Evolutionary conservation across 2,797 vertebrate species (phyloP), one percentile per base, ranked within the genome.

Genomic region (Pangasius krempfi): DNA sequence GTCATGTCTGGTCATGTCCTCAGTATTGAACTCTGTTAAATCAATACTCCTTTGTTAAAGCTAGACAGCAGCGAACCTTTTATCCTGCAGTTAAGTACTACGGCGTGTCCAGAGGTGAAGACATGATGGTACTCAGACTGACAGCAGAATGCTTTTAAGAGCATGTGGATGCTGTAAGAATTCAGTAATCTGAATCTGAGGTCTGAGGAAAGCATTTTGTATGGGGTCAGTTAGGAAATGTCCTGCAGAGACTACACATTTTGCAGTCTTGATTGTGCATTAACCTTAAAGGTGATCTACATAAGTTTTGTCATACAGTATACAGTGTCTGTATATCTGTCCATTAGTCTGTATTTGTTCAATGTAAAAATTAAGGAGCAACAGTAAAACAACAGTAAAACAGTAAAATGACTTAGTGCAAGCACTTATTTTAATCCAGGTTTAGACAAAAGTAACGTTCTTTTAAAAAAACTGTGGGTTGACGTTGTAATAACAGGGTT

Each of bases 71-170:
- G 66, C 0, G 12, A 82, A 60, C 20, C 40, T 33, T 81, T 86
- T 66, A 80, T 90, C 68, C 70, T 72, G 52, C 58, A 85, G 80
- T 79, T 84, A 84, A 91, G 88, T 89, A 88, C 44, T 80, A 70
- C 47, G 86, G 25, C 88, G 66, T 89, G 88, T 89, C 91, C 89
- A 52, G 44, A 89, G 84, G 58, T 66, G 40, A 82, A 62, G 72
- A 76, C 62, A 44, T 68, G 82, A 91, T 80, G 86, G 60, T 66
- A 44, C 60, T 88, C 47, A 27, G 60, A 88, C 44, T 82, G 64
- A 66, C 75, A 85, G 62, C 50, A n/a, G 62, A n/a, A 60, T 87
- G 84, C 40, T 62, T 80, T 86, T 84, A 86, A 80, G 83, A 87
- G 82, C 18, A 72, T 3, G 37, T 73, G 58, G 30, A 90, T 85